phyloP scores from a whole-genome alignment of 2,797 vertebrate species.

The Coregonus sp. region DNA sequence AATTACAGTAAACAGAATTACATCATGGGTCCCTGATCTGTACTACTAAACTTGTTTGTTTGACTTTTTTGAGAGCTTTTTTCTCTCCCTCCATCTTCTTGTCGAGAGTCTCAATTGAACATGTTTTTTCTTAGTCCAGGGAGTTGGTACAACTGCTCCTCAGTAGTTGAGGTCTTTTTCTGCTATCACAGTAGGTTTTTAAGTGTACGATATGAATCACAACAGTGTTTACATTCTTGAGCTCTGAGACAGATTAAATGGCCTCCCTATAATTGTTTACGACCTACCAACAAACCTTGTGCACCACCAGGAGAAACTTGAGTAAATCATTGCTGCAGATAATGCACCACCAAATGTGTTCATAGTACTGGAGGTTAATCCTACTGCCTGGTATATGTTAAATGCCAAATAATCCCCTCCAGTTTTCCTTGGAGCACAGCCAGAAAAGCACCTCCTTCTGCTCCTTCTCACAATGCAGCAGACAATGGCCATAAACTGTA shows the following conservation, averaged over 20 bases:
- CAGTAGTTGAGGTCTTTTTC: constrained; percentile 31
- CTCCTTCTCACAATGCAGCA: background rate
- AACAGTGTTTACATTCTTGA: constrained; percentile 64
- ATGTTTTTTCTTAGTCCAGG: background rate
- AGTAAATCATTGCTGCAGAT: background rate
- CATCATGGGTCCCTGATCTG: too few relatives aligned
- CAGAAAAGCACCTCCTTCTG: constrained; percentile 10
- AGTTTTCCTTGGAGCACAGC: constrained; percentile 20
- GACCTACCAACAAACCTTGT: constrained; percentile 21
- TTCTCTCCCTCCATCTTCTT: too few relatives aligned
- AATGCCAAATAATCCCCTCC: constrained; percentile 15
- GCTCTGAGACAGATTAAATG: constrained; percentile 42
- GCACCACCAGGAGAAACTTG: constrained; percentile 11
- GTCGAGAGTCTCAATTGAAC: constrained; percentile 2
- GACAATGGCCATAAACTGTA: background rate
- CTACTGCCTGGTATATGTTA: constrained; percentile 7
- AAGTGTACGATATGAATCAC: constrained; percentile 53
- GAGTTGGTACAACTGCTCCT: background rate
- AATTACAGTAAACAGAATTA: too few relatives aligned
- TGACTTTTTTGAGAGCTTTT: constrained; percentile 28
- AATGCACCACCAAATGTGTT: background rate
- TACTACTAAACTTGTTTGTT: background rate
- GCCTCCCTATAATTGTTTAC: constrained; percentile 17
- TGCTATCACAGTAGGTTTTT: constrained; percentile 42
- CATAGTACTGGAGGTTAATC: constrained; percentile 1